Evolutionary conservation across 2,113 vertebrate genomes (phyloP), one percentile per base, ranked within the genome.

Genomic region (Ramphastos sulfuratus): DNA sequence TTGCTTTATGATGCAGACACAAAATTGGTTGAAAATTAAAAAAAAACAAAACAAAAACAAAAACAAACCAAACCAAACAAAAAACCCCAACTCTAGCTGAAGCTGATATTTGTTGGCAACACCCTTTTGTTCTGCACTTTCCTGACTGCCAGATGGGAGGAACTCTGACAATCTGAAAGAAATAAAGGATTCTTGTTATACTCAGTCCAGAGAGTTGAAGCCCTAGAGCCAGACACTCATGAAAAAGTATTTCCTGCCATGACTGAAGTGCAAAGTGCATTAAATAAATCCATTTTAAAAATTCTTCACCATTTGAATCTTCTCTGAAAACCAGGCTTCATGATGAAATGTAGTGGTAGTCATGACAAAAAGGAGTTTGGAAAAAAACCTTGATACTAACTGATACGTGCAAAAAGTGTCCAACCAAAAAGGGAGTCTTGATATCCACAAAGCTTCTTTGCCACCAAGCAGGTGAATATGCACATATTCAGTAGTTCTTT

Each of bases 101-200:
- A 92, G 33, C 76, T 89, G 61, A 35, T 44, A 6, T 94, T 94
- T 83, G 72, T 87, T 93, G 70, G 60, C 90, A 92, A 86, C 70
- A 86, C 33, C 6, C 50, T 87, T 83, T 85, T 91, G 35, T 75
- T 83, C 42, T 91, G 30, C 12, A 18, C 44, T 92, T 71, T 88
- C 14, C 72, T 86, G 55, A 74, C 13, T 92, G 59, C 85, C 91
- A 92, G 82, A 92, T 89, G 77, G 25, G 63, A 93, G 55, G 54
- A 84, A 69, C 19, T 73, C 50, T 59, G 48, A 76, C n/a, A 66
- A 31, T 61, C 39, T 69, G 71, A 90, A 91, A 95, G 50, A 78
- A 93, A 78, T 21, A 46, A 52, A 93, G 77, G 42, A 24, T 74
- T 60, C 61, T 71, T 78, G 17, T 65, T 81, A 8, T 35, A 44